phyloP scores from a whole-genome alignment of 1,140 invertebrate genomes.

The Ceratosolen fusciceps region DNA sequence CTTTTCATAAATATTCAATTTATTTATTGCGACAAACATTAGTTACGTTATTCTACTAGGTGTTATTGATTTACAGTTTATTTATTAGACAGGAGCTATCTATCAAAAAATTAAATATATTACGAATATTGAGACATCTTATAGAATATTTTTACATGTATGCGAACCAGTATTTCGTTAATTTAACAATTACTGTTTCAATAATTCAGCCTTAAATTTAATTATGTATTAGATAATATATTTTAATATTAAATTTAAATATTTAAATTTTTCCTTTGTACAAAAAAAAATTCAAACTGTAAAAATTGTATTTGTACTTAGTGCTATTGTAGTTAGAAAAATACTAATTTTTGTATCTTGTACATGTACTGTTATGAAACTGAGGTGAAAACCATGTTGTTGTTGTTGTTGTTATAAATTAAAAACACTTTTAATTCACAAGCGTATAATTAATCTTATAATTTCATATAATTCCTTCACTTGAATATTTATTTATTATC shows the following conservation, averaged over 20 bases:
- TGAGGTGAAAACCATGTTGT: conserved; percentile 1
- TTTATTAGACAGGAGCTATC: conserved; percentile 9
- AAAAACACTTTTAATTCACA: conserved; percentile 26
- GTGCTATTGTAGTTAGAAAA: not conserved
- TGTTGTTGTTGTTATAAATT: conserved; percentile 37
- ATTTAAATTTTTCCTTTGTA: conserved; percentile 21
- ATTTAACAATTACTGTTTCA: not conserved
- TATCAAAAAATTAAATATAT: not conserved
- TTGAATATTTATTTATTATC: not conserved
- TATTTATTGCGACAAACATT: not conserved
- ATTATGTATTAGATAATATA: not conserved
- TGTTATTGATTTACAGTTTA: not conserved
- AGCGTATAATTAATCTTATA: conserved; percentile 21
- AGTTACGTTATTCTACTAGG: not conserved
- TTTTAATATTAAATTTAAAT: not conserved
- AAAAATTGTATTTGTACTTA: conserved; percentile 4
- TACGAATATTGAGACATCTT: not conserved
- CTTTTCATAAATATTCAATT: not conserved
- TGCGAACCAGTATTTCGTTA: not conserved
- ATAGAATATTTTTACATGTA: not conserved
- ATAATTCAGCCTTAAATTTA: not conserved
- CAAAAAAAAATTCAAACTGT: not conserved
- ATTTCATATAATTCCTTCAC: not conserved
- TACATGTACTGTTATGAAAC: conserved; percentile 11
- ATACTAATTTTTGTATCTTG: conserved; percentile 35